These are phyloP conservation scores for Myotis yumanensis DNA, from an alignment of 2,113 vertebrate species.

Conservation along the genomic window DNA sequence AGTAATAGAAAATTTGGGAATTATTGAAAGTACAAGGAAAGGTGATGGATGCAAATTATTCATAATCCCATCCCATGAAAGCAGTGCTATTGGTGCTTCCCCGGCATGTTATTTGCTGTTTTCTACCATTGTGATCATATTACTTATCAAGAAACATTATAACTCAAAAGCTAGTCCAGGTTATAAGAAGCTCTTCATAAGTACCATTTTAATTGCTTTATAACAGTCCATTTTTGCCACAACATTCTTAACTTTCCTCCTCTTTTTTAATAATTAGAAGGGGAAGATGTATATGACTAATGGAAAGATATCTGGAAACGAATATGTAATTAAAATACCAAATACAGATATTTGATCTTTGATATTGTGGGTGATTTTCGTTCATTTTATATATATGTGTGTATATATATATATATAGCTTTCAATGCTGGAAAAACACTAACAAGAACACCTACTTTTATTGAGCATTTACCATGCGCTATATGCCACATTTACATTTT, in stretches of 20 bases:
- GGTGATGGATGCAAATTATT: neutral
- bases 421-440: neutral
- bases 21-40: neutral
- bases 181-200: neutral
- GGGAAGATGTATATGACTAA: neutral
- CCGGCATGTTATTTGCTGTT: neutral
- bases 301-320: neutral
- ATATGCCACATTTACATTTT: neutral
- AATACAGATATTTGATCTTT: neutral
- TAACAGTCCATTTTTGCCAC: neutral
- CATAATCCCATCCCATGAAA: neutral
- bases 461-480: neutral
- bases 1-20: conserved; percentile 11
- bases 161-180: neutral
- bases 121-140: neutral
- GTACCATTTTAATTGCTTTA: neutral
- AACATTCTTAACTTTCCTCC: conserved; percentile 17
- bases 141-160: neutral
- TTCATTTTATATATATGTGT: too few relatives aligned
- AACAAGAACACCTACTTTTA: neutral
- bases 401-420: neutral
- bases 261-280: conserved; percentile 2
- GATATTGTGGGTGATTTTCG: neutral
- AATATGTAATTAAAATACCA: neutral
- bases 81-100: neutral